Base-by-base conservation (phyloP, 2,797 vertebrate species). In the Pelodytes ibericus region DNA sequence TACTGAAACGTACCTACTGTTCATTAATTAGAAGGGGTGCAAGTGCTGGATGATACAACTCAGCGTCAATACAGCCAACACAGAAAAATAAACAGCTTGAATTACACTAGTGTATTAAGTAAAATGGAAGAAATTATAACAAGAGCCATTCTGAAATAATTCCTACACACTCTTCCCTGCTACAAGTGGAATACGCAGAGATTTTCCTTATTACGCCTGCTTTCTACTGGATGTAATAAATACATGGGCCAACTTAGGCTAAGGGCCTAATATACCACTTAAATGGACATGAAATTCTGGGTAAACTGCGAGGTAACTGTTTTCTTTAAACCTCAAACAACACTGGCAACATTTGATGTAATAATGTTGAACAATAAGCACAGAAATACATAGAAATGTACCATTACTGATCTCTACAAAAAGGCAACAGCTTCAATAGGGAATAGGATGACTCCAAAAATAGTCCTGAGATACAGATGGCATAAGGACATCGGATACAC, bases 351-450 rank as follows among this genome's bases (percentile, higher is more conserved):
- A 33, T 65, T 65, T 47, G 75, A 53, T 58, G 30, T 10, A 18
- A 61, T 20, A 15, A 53, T 9, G 26, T 22, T 20, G 41, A 68
- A 60, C 24, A 68, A 61, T 25, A 24, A 72, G 58, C 8, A 51
- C 10, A 62, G 26, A 66, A 72, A 72, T 39, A 66, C 60, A 77
- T 27, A 51, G 7, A 68, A 67, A 62, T 10, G 63, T 68, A 68
- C 70, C 70, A 56, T 60, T 30, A 64, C 7, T 41, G 9, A 8
- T 66, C 53, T 31, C 16, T 72, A 67, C 56, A 68, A 72, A 62
- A 72, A 59, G 11, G 65, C 60, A 72, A 63, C 76, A 79, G 70
- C 76, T 68, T 68, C 29, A 65, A 7, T 56, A 27, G 49, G 69
- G 70, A 78, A 66, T 24, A 58, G 5, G 30, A 25, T 58, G 36